Conservation (phyloP, 35 echinoderm and acorn worm genomes). For the Diadema setosum region DNA sequence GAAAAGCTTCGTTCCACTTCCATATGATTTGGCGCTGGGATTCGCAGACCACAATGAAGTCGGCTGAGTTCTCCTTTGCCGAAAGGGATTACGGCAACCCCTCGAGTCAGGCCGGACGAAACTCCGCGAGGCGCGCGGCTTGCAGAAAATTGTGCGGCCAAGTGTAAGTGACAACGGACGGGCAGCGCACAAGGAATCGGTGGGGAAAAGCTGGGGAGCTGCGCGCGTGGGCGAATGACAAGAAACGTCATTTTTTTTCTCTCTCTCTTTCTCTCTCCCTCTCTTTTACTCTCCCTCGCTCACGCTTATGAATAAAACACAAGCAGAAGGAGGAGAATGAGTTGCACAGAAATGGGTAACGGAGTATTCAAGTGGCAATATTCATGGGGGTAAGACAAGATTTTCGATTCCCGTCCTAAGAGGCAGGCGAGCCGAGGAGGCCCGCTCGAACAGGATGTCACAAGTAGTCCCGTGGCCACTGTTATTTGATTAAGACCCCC, state of each 20-base stretch:
- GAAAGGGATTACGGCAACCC: too few species aligned
- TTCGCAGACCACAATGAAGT: not conserved
- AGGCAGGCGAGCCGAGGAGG: not conserved
- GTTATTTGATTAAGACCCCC: not conserved
- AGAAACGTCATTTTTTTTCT: too few species aligned
- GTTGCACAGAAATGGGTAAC: not conserved
- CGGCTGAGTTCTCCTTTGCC: too few species aligned
- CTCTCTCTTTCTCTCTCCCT: too few species aligned
- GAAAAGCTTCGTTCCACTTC: not conserved
- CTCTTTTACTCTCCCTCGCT: not conserved
- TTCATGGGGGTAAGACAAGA: not conserved
- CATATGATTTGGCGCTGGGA: not conserved
- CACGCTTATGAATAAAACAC: constrained; percentile 15
- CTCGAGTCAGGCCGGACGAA: too few species aligned
- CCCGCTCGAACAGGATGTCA: not conserved
- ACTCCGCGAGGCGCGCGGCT: too few species aligned
- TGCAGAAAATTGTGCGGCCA: not conserved
- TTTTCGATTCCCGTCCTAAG: not conserved
- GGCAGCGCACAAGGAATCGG: not conserved
- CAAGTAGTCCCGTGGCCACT: not conserved
- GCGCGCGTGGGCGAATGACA: too few species aligned
- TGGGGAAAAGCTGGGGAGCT: not conserved
- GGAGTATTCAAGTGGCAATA: not conserved
- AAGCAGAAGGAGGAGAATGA: not conserved
- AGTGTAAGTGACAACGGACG: not conserved